Evolutionary conservation across 64 coral and sea anemone species (phyloP).

Genomic region (Pachyseris speciosa): DNA sequence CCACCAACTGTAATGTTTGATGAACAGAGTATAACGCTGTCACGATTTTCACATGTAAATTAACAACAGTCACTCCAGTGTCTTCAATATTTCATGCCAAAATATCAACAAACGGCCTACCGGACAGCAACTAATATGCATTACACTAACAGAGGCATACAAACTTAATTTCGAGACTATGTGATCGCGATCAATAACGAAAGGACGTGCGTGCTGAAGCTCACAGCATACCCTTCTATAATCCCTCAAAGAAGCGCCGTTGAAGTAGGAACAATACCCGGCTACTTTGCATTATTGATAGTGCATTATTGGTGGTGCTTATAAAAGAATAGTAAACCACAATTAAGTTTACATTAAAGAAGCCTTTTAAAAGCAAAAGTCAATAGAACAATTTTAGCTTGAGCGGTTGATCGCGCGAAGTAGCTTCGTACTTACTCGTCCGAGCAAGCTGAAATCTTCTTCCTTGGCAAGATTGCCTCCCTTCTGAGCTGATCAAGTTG

Average conservation of each 20-base stretch:
- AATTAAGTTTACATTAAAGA: conserved; percentile 11
- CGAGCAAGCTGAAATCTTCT: conserved; percentile 37
- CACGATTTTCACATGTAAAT: no score
- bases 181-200: no score
- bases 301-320: neutral
- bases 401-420: neutral
- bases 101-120: no score
- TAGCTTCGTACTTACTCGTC: conserved; percentile 28
- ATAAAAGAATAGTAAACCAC: neutral
- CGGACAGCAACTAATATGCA: no score
- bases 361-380: neutral
- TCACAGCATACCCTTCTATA: neutral
- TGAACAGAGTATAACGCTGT: no score
- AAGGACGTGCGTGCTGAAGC: neutral
- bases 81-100: no score
- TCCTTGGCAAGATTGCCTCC: neutral
- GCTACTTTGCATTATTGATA: neutral
- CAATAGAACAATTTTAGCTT: neutral
- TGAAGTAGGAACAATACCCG: neutral
- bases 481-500: conserved; percentile 31
- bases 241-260: neutral
- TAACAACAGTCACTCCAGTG: no score
- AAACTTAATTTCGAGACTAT: no score
- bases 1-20: no score
- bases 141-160: no score